Conservation (phyloP, 2,888 invertebrate genomes). For the Ormyrus thymus region DNA sequence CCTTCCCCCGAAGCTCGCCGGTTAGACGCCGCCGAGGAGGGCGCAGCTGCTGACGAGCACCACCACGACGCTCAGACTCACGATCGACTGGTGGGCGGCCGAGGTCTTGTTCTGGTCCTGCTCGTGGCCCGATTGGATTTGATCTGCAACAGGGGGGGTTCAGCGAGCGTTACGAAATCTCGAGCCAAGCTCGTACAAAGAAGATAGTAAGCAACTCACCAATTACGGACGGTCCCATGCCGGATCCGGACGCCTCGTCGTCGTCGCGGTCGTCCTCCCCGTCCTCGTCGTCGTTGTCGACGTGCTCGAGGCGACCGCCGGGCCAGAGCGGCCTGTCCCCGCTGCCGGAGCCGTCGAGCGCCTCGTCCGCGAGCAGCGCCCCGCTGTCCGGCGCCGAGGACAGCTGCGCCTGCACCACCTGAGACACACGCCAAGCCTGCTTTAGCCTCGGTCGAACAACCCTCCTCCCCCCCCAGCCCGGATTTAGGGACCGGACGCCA, state of each 20-base stretch:
- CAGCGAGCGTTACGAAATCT: not conserved
- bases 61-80: constrained; percentile 1
- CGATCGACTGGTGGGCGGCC: not conserved
- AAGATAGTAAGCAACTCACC: too few species aligned
- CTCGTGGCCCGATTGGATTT: not conserved
- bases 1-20: not conserved
- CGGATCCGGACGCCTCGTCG: constrained; percentile 67
- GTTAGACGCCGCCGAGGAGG: not conserved
- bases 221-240: constrained; percentile 64
- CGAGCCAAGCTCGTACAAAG: too few species aligned
- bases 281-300: constrained; percentile 62
- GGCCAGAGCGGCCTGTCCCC: constrained; percentile 66
- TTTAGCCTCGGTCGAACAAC: too few species aligned
- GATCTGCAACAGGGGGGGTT: constrained; percentile 3
- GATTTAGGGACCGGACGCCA: too few species aligned
- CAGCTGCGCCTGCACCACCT: constrained; percentile 71
- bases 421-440: constrained; percentile 1
- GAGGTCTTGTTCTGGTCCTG: not conserved
- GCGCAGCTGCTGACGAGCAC: not conserved
- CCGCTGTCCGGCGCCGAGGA: constrained; percentile 69
- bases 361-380: constrained; percentile 69
- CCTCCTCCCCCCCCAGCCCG: too few species aligned
- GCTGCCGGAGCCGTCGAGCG: constrained; percentile 72
- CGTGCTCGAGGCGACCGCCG: constrained; percentile 55
- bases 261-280: constrained; percentile 61